Evolutionary conservation across 2,888 invertebrate genomes (phyloP).

Genomic region (Mythimna loreyi): DNA sequence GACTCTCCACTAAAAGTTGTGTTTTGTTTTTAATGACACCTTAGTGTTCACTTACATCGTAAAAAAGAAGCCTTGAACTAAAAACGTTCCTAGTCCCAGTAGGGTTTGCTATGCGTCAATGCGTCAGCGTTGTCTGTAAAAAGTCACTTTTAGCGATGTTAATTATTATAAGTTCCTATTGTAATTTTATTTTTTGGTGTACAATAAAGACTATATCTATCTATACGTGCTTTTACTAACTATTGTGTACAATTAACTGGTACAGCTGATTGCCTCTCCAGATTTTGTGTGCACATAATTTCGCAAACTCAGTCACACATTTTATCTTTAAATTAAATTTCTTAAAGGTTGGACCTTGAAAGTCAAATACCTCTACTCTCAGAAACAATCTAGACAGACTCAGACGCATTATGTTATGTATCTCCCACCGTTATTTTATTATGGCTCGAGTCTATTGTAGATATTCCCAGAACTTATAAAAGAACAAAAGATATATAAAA

Average conservation of each 20-base stretch:
- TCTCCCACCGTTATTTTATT: slow-evolving; percentile 22
- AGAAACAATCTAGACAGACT: slow-evolving; percentile 2
- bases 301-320: background rate
- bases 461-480: slow-evolving; percentile 28
- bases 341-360: slow-evolving; percentile 45
- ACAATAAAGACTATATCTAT: no score
- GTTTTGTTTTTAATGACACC: no score
- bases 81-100: no score
- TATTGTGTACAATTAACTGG: background rate
- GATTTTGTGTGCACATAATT: background rate
- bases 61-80: no score
- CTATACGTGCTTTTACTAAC: background rate
- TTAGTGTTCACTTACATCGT: no score
- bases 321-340: slow-evolving; percentile 6
- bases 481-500: slow-evolving; percentile 24
- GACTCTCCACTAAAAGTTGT: no score
- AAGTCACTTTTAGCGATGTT: no score
- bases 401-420: slow-evolving; percentile 9
- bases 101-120: no score
- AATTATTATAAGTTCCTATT: no score
- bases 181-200: no score
- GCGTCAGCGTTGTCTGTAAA: no score
- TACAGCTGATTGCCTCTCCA: background rate
- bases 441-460: slow-evolving; percentile 1
- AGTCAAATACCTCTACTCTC: slow-evolving; percentile 23